Base-by-base conservation (phyloP, 2,888 invertebrate species). In the Callimorpha dominula region DNA sequence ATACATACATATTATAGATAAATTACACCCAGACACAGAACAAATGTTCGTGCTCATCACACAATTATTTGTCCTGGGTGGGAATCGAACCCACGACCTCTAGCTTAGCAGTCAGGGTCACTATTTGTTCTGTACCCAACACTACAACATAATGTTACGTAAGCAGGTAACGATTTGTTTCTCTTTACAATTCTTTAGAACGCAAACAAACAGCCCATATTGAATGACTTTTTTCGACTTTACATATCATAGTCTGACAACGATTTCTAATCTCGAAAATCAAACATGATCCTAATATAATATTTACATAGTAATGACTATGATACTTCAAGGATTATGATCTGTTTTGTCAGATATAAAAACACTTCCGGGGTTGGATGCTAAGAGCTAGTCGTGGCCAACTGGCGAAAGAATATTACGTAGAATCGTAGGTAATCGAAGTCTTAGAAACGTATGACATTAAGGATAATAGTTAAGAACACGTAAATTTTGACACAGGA, bases 281-380 rank as follows among this genome's bases (percentile, higher is more conserved):
- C 43, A 73, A 65, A 68, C 49, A 68, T 40, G 64, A 68, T 72
- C 72, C 72, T 72, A 43, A 64, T 64, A 64, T 62, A 72, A 72
- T 68, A 72, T 72, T 72, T 64, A 64, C 68, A 68, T 3, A 17
- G 7, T 50, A 49, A 40, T 42, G 49, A 52, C 12, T n/a, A 1
- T 43, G 43, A 65, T 20, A 20, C 8, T 42, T 42, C 6, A 43
- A 54, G 12, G 4, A 17, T 8, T 17, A 50, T 40, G 17, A 65
- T 50, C 20, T 20, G 54, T 54, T 42, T 67, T 43, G 54, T 54
- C 67, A 68, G 11, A 20, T 43, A 68, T n/a, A 67, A 54, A 43
- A 42, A 42, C 31, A 60, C 31, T 60, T 60, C 31, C 12, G 31
- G 54, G 9, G 31, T 14, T 31, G 12, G 12, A 14, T 31, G 31